Base-by-base conservation (phyloP, 2,888 invertebrate genomes). In the Nipponacmea schrenckii region DNA sequence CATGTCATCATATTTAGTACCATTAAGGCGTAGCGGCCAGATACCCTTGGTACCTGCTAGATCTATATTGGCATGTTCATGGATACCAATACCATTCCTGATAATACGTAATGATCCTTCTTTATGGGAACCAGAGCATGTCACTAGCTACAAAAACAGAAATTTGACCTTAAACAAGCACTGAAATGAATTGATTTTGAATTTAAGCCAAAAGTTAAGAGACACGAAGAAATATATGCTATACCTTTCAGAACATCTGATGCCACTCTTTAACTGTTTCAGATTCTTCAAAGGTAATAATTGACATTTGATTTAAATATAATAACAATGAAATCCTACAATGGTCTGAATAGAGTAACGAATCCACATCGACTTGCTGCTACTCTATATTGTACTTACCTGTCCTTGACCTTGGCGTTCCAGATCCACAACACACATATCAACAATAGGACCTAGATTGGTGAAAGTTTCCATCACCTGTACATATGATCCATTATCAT, bases 51-150 rank as follows among this genome's bases (percentile, higher is more conserved):
- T 97, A 69, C 97, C 97, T 7, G 96, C 94, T 81, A 98, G 91
- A 91, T 99, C 99, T 78, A 99, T 98, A 67, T 95, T 96, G 0
- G 98, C 98, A 88, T 97, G 96, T 89, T 98, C 98, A 81, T 98
- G 97, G 74, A 98, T 98, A 24, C 99, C 99, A 85, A 99, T 99
- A 4, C 99, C 99, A 90, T 98, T 99, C 79, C 98, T 92, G 78
- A 99, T 98, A 74, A 99, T 96, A 69, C 98, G 92, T 48, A 99
- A 90, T 0, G 98, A 97, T 0, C 99, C 99, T 91, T 98, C 98
- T 89, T 98, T 99, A 88, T 94, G 97, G 3, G 95, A 93, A 90
- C 94, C 98, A 0, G 98, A 98, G 87, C 98, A 99, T 0, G 99
- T 99, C 63, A 99, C 96, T 77, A 99, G 93, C 88, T 90, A 81